phyloP scores from a whole-genome alignment of 2,888 invertebrate species.

The Zaprionus bogoriensis region DNA sequence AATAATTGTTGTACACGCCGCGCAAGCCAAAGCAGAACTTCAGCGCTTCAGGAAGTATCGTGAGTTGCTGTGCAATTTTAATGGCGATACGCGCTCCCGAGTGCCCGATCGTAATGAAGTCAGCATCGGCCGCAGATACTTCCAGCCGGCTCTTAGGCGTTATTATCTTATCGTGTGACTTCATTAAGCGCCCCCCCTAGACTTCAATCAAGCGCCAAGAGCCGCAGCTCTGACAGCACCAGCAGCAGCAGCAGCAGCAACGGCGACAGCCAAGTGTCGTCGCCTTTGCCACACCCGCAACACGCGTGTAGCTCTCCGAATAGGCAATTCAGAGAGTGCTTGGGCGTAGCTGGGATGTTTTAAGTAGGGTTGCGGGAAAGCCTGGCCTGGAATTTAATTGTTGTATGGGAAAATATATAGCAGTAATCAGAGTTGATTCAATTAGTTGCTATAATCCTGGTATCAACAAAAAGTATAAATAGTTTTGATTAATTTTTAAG shows the following conservation, averaged over 20 bases:
- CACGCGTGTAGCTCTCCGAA: slow-evolving; percentile 28
- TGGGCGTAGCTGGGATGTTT: background rate
- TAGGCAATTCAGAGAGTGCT: slow-evolving; percentile 6
- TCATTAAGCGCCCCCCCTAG: slow-evolving; percentile 53
- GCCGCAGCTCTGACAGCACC: slow-evolving; percentile 23
- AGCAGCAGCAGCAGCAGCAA: slow-evolving; percentile 7
- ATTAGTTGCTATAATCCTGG: too few species aligned
- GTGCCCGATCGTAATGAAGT: slow-evolving; percentile 38
- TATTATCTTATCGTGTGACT: slow-evolving; percentile 66
- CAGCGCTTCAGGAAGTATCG: slow-evolving; percentile 48
- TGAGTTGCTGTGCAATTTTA: slow-evolving; percentile 53
- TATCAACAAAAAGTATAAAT: too few species aligned
- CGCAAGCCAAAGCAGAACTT: slow-evolving; percentile 31
- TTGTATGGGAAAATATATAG: too few species aligned
- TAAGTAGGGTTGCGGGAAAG: too few species aligned
- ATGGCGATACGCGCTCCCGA: slow-evolving; percentile 24
- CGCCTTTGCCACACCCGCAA: slow-evolving; percentile 53
- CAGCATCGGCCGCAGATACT: slow-evolving; percentile 16
- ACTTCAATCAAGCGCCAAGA: slow-evolving; percentile 45
- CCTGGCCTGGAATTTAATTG: too few species aligned
- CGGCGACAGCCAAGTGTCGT: slow-evolving; percentile 51
- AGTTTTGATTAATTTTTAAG: too few species aligned
- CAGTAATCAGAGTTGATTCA: too few species aligned
- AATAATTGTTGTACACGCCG: slow-evolving; percentile 58
- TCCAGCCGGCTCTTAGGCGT: slow-evolving; percentile 37